A percentile compares a stretch with the other conserved stretches of the same genome.
phyloP scores from a whole-genome alignment of 2,797 vertebrate genomes.

The Acomys russatus region DNA sequence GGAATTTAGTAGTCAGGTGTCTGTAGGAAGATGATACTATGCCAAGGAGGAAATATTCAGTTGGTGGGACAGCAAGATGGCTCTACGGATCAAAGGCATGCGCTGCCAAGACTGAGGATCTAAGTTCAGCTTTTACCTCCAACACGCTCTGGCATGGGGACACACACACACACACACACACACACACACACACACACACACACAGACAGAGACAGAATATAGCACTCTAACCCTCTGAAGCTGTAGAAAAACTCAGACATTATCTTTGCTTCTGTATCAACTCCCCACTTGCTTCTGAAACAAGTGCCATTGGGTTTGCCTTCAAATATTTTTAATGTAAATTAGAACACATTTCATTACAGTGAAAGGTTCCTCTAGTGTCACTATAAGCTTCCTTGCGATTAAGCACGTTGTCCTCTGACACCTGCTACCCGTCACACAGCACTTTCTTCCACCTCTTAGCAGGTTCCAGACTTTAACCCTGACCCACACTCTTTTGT shows the following conservation, averaged over 20 bases:
- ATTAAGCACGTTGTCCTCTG: conserved; percentile 2
- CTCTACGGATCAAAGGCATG: not conserved
- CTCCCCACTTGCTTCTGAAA: conserved; percentile 16
- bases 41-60: not conserved
- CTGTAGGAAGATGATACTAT: not conserved
- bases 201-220: not conserved
- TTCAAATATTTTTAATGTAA: conserved; percentile 56
- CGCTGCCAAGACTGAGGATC: not conserved
- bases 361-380: not conserved
- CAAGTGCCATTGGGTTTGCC: conserved; percentile 14
- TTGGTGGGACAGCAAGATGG: not conserved
- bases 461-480: not conserved
- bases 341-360: not conserved
- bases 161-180: not conserved
- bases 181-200: not conserved
- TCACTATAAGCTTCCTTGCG: conserved; percentile 5
- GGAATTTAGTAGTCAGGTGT: not conserved
- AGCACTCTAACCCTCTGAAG: not conserved
- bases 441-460: conserved; percentile 19
- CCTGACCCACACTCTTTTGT: not conserved
- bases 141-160: not conserved
- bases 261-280: conserved; percentile 14
- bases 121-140: not conserved
- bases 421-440: not conserved
- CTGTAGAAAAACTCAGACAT: conserved; percentile 32